Evolutionary conservation across 1,140 invertebrate species (phyloP), one percentile per base, ranked within the genome.

Genomic region (Bombus superbus): DNA sequence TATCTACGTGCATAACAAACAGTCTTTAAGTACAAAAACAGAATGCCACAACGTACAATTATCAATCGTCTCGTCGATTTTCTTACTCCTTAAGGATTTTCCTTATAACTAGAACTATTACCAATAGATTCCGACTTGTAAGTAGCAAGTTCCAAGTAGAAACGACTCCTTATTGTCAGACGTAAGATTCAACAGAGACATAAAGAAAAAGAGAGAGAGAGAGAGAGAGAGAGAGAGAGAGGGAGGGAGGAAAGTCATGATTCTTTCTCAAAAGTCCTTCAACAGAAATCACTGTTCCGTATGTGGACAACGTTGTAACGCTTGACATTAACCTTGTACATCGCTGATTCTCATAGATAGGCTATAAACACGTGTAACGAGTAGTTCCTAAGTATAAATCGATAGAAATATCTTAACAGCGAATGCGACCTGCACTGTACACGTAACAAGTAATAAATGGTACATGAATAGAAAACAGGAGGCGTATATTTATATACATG

Each of bases 251-350:
- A 42, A 9, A 6, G 1, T 15, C 10, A 6, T 2, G 13, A 3
- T n/a, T 0, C 28, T 42, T 15, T n/a, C 28, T 1, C 2, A 40
- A 40, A 44, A 40, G 25, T 15, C 15, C 4, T 11, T 18, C 66
- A 38, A 42, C 6, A 38, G 8, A 42, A n/a, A 38, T 22, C 13
- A 25, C 8, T 62, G 28, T 59, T 10, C 15, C 1, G 4, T 35
- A 59, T 15, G 79, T 83, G 76, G 44, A n/a, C 68, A 62, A 85
- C 85, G 81, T 83, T 85, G 80, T 57, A 28, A 66, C 59, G 32
- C 59, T 71, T 86, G 84, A 47, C 83, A 89, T 90, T 89, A 83
- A 89, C 86, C 86, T 89, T 90, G 86, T 15, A 25, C 32, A 47
- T 72, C 53, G 25, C 3, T 1, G 35, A 81, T 83, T 76, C 35